Evolutionary conservation across 2,797 vertebrate genomes (phyloP).

Genomic region (Acanthurus lineatus): DNA sequence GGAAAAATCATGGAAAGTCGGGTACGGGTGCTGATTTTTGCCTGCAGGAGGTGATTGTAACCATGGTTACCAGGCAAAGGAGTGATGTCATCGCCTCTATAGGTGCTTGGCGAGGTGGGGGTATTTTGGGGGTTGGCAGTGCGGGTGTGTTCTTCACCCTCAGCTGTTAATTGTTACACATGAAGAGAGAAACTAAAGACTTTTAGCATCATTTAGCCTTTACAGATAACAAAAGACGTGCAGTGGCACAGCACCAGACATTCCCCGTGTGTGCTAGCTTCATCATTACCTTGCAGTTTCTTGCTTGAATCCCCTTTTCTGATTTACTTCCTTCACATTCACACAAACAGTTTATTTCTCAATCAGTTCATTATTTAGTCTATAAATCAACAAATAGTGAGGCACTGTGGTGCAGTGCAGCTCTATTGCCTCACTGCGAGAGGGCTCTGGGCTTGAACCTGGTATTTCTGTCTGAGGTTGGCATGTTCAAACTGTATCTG

Average conservation of each 20-base stretch:
- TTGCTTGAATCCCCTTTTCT: not conserved
- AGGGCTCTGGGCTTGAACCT: too few species aligned
- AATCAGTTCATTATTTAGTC: too few species aligned
- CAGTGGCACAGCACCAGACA: constrained; percentile 1
- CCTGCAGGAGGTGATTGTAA: constrained; percentile 69
- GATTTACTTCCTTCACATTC: not conserved
- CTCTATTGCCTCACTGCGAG: too few species aligned
- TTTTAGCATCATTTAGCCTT: constrained; percentile 3
- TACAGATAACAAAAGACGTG: constrained; percentile 17
- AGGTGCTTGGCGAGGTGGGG: constrained; percentile 45
- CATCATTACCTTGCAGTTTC: constrained; percentile 22
- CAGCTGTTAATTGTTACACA: constrained; percentile 42
- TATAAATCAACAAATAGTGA: too few species aligned
- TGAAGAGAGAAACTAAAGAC: constrained; percentile 37
- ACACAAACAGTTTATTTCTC: not conserved
- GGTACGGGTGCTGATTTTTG: constrained; percentile 58
- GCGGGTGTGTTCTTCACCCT: constrained; percentile 28
- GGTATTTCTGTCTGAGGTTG: too few species aligned
- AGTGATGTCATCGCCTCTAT: constrained; percentile 74
- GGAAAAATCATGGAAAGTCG: constrained; percentile 38
- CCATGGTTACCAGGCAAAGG: constrained; percentile 80
- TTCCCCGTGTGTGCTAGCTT: not conserved
- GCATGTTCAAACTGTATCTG: too few species aligned
- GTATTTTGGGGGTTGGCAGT: constrained; percentile 39
- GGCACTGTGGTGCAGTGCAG: too few species aligned